phyloP scores from a whole-genome alignment of 92 coral and sea anemone species.

The Paragorgia papillata region DNA sequence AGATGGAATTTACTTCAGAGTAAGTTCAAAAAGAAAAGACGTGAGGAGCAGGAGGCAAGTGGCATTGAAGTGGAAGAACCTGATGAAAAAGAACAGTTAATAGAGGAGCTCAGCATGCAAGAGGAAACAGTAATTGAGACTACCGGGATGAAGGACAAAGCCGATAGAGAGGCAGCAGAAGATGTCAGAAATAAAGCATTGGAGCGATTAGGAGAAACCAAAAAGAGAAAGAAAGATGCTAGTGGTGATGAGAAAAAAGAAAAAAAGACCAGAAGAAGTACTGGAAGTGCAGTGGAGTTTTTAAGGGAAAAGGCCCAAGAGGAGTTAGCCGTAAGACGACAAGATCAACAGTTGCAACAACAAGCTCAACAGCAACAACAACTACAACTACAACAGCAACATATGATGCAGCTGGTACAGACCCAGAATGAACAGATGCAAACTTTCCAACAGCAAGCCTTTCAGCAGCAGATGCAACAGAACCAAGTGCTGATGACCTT shows the following conservation, averaged over 20 bases:
- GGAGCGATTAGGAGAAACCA: slow-evolving; percentile 45
- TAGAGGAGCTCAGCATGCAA: slow-evolving; percentile 41
- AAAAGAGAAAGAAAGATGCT: slow-evolving; percentile 25
- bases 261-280: not conserved
- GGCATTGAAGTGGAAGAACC: slow-evolving; percentile 55
- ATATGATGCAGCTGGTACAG: too few species aligned
- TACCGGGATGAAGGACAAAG: slow-evolving; percentile 12
- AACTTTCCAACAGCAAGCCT: too few species aligned
- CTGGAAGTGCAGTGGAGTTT: not conserved
- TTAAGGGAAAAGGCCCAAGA: slow-evolving; percentile 3
- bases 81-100: slow-evolving; percentile 37
- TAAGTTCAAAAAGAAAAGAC: slow-evolving; percentile 41
- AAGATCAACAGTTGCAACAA: too few species aligned
- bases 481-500: too few species aligned
- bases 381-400: too few species aligned
- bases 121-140: slow-evolving; percentile 31
- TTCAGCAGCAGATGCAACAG: too few species aligned
- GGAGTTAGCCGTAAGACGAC: slow-evolving; percentile 8
- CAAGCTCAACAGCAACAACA: too few species aligned
- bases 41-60: slow-evolving; percentile 53
- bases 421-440: too few species aligned
- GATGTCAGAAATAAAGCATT: slow-evolving; percentile 47
- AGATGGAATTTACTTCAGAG: slow-evolving; percentile 43
- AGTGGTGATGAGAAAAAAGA: not conserved
- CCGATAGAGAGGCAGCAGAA: slow-evolving; percentile 51